Evolutionary conservation across 2,113 vertebrate species (phyloP).

Genomic region (Fulica atra): DNA sequence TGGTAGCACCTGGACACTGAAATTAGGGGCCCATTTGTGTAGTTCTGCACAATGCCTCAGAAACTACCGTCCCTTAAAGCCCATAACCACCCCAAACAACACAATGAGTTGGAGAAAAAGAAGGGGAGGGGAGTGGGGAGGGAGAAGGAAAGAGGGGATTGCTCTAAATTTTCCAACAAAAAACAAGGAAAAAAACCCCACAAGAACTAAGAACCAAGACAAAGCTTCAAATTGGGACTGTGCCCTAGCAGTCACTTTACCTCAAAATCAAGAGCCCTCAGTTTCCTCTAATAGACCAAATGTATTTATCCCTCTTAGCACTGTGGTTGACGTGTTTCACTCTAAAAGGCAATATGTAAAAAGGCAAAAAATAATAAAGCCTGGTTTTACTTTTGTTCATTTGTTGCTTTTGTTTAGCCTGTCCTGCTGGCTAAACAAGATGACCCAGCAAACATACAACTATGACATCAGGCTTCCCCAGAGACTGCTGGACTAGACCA

Average conservation of each 20-base stretch:
- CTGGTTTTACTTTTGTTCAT: background rate
- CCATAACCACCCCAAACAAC: background rate
- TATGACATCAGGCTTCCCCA: rapidly evolving
- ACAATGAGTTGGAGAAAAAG: background rate
- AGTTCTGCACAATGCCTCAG: background rate
- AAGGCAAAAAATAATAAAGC: background rate
- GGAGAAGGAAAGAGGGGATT: background rate
- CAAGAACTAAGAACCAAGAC: background rate
- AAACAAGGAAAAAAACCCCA: background rate
- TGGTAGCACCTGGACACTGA: background rate
- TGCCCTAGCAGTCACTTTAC: background rate
- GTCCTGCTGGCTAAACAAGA: background rate
- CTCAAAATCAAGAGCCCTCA: background rate
- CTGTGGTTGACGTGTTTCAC: rapidly evolving
- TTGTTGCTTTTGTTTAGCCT: background rate
- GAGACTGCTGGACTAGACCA: background rate
- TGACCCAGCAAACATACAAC: background rate
- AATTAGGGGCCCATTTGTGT: background rate
- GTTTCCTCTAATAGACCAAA: background rate
- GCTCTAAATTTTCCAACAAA: background rate
- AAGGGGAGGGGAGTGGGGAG: too few relatives aligned
- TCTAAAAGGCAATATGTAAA: background rate
- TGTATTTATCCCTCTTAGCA: background rate
- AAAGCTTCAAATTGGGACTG: background rate
- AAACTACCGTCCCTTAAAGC: background rate